A percentile compares a stretch with the other conserved stretches of the same genome.
phyloP scores from a whole-genome alignment of 2,797 vertebrate species.

The Acestrorhynchus altus region DNA sequence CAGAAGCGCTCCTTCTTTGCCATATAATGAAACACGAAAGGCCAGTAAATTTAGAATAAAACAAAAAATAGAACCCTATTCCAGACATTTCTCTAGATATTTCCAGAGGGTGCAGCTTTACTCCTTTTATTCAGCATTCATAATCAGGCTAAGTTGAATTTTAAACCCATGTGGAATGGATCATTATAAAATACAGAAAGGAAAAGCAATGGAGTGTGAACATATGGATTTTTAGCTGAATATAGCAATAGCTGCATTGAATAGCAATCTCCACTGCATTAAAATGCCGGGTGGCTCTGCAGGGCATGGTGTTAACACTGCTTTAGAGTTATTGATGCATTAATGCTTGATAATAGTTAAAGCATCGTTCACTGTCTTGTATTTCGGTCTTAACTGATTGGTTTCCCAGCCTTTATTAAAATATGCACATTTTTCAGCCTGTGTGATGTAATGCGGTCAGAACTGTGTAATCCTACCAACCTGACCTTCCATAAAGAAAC shows the following conservation, averaged over 20 bases:
- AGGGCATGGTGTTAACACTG: neutral
- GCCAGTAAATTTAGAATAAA: neutral
- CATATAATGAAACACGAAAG: neutral
- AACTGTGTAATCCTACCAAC: neutral
- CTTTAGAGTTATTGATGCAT: constrained; percentile 7
- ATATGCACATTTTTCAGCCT: neutral
- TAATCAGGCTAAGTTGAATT: neutral
- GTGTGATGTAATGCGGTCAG: neutral
- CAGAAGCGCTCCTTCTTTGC: neutral
- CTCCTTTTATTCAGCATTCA: neutral
- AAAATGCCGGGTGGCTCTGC: neutral
- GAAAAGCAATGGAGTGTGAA: constrained; percentile 11
- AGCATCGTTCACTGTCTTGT: neutral
- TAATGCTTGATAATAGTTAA: neutral
- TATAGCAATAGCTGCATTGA: neutral
- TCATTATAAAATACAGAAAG: constrained; percentile 6
- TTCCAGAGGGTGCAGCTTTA: neutral
- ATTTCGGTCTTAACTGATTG: neutral
- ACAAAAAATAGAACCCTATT: no score
- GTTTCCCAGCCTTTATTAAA: neutral
- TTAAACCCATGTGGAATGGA: neutral
- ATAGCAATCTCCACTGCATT: constrained; percentile 11
- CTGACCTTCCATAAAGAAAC: no score
- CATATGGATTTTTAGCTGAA: constrained; percentile 19
- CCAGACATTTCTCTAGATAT: neutral